A percentile compares a stretch with the other conserved stretches of the same genome.
phyloP scores from a whole-genome alignment of 2,888 invertebrate genomes.

The Noctua fimbriata region DNA sequence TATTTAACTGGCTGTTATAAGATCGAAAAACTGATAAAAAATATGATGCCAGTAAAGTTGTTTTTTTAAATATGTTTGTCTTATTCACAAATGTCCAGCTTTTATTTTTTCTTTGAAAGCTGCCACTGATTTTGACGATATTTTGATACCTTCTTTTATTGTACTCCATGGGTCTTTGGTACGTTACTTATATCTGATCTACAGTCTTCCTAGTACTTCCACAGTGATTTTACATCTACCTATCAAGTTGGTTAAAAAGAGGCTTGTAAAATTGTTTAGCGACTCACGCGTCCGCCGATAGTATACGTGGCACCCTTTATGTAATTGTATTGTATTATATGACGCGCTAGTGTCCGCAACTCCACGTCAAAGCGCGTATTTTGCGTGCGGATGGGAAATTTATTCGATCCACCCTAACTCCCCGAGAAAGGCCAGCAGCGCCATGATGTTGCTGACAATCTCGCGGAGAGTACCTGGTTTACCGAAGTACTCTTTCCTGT shows the following conservation, averaged over 20 bases:
- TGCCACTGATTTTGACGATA: not conserved
- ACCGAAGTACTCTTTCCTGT: too few relatives aligned
- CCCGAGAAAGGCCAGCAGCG: too few relatives aligned
- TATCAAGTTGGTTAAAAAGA: not conserved
- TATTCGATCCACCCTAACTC: too few relatives aligned
- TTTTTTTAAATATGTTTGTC: not conserved
- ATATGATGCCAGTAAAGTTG: slow-evolving; percentile 21
- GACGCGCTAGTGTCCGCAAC: too few relatives aligned
- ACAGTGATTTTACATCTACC: not conserved
- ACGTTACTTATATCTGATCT: not conserved
- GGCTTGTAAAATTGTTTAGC: not conserved
- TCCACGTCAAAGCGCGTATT: too few relatives aligned
- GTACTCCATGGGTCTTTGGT: not conserved
- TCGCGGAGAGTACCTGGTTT: too few relatives aligned
- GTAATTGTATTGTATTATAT: too few relatives aligned
- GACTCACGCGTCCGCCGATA: too few relatives aligned
- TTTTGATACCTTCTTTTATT: not conserved
- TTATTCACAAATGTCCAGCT: not conserved
- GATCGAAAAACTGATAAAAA: slow-evolving; percentile 8
- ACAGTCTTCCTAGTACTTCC: not conserved
- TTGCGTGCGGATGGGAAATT: too few relatives aligned
- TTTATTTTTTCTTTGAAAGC: not conserved
- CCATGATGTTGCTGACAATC: too few relatives aligned
- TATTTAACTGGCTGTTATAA: slow-evolving; percentile 9
- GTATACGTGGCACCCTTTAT: not conserved